These are phyloP conservation scores for Peucedramus taeniatus DNA, from an alignment of 2,113 vertebrate genomes.

Conservation along the genomic window DNA sequence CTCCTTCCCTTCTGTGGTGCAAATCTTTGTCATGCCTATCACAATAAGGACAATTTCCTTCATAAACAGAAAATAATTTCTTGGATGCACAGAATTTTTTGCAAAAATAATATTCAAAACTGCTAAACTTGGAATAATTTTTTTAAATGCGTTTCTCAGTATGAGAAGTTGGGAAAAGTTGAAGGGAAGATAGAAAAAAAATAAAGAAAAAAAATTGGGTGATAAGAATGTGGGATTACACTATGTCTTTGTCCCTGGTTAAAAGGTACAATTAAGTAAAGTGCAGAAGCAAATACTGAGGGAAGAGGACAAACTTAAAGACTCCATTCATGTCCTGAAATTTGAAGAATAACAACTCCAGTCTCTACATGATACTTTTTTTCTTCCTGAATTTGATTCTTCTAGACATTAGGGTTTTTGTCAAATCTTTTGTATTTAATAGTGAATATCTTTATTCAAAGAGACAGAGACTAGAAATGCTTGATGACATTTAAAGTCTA, in stretches of 20 bases:
- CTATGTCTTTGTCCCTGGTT: neutral
- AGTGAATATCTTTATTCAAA: neutral
- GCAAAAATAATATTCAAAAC: neutral
- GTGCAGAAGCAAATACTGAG: neutral
- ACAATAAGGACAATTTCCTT: neutral
- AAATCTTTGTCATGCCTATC: neutral
- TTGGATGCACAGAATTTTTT: neutral
- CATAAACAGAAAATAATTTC: neutral
- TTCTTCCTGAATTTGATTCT: neutral
- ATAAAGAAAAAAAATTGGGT: neutral
- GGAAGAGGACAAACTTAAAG: neutral
- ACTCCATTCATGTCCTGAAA: neutral
- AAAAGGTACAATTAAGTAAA: neutral
- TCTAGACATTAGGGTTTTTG: neutral
- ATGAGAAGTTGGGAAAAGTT: neutral
- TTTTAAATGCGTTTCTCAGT: neutral
- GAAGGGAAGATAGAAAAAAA: neutral
- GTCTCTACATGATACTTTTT: neutral
- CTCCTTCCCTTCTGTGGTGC: neutral
- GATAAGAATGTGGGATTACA: neutral
- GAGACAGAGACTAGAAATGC: neutral
- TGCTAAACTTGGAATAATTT: neutral
- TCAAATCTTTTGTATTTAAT: neutral
- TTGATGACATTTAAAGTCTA: neutral
- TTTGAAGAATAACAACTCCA: neutral